Evolutionary conservation across 2,888 invertebrate species (phyloP).

Genomic region (Mythimna pallens): DNA sequence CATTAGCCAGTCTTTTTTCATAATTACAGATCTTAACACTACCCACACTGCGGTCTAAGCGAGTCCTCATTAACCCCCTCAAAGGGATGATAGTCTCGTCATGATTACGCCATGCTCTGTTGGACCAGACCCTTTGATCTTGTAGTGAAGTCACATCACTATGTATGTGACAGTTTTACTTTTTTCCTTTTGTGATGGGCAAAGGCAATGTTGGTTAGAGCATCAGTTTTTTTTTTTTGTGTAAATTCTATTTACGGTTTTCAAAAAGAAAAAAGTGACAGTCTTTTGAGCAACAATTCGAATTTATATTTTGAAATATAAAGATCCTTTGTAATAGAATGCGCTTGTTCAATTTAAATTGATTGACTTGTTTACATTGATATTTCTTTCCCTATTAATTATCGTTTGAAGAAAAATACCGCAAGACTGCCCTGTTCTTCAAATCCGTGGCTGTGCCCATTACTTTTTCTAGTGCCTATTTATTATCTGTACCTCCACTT

Average conservation of each 20-base stretch:
- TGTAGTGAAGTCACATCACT: conserved; percentile 32
- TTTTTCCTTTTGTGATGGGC: conserved; percentile 21
- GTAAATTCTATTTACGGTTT: background rate
- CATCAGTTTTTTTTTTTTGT: background rate
- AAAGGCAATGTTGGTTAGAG: background rate
- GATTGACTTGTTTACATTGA: too few species aligned
- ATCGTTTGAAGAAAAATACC: background rate
- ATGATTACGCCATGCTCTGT: conserved; percentile 41
- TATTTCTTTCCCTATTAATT: background rate
- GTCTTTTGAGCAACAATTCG: too few species aligned
- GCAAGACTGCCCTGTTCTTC: too few species aligned
- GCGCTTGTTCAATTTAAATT: background rate
- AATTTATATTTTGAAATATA: too few species aligned
- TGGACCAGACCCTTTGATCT: conserved; percentile 43
- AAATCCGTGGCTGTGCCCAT: too few species aligned
- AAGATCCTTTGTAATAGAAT: too few species aligned
- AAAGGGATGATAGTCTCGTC: conserved; percentile 40
- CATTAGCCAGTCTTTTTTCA: background rate
- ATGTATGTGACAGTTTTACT: conserved; percentile 42
- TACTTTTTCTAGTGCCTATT: too few species aligned
- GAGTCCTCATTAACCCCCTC: conserved; percentile 44
- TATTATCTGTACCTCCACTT: background rate
- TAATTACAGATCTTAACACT: conserved; percentile 23
- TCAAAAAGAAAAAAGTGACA: background rate
- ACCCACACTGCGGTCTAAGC: conserved; percentile 11